Evolutionary conservation across 2,888 invertebrate genomes (phyloP), one percentile per base, ranked within the genome.

Genomic region (Steinernema carpocapsae): DNA sequence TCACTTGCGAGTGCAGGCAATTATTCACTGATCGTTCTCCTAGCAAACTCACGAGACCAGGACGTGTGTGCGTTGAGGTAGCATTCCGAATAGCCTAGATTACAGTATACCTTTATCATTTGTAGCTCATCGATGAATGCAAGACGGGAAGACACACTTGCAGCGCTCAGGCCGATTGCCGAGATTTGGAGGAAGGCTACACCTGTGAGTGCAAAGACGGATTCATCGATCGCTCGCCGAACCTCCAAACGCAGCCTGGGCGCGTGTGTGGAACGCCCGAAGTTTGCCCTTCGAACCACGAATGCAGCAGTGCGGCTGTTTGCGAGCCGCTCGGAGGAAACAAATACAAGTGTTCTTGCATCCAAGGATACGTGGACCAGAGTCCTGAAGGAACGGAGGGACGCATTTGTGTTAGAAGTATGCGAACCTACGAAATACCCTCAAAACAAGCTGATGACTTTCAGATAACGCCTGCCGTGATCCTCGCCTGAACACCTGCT

Each of bases 121-220:
- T 59, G 29, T 17, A 79, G 78, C 70, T 82, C 51, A 77, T 86
- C 3, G 84, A 87, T 72, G 87, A 87, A 74, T 87, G 87, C 72
- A 73, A 76, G 24, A 77, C 80, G 45, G 79, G 79, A 29, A 78
- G 82, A 24, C 86, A 87, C 73, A 87, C 85, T 0, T 87, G 87
- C 77, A 80, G 80, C n/a, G 75, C 79, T n/a, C 82, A 87, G 32
- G 87, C 87, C 6, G 84, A 85, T 22, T 87, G 87, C 70, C 81
- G 87, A 14, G 87, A 87, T 59, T 77, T 87, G 43, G 86, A 87
- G 76, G 85, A 84, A 52, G 86, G 87, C 32, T 87, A 87, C 78
- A 86, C 86, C 10, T 87, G 87, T 76, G 87, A 87, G 75, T 87
- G 87, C 79, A 82, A 81, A 71, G 83, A 86, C 26, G 87, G 87